These are phyloP conservation scores for Phalacrocorax brasilianus DNA, from an alignment of 2,113 vertebrate species.

Conservation along the genomic window DNA sequence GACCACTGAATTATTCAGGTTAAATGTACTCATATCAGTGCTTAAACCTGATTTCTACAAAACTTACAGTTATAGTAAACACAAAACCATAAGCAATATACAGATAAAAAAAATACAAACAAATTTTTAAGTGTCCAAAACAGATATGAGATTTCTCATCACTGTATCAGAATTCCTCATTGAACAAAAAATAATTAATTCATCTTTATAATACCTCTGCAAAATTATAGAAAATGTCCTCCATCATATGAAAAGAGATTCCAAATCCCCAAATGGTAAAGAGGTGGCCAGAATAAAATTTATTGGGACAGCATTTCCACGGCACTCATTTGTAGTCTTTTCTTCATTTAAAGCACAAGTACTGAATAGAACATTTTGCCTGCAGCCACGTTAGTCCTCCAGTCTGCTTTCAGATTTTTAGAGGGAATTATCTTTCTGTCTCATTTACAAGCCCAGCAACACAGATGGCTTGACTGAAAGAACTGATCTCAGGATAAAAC, in stretches of 20 bases:
- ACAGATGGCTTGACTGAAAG: not conserved
- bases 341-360: not conserved
- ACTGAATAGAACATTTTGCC: not conserved
- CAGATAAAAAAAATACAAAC: not conserved
- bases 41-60: not conserved
- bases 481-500: not conserved
- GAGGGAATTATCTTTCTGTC: not conserved
- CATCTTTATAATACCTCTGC: not conserved
- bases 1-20: not conserved
- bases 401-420: not conserved
- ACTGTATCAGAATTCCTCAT: not conserved
- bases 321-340: not conserved
- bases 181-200: not conserved
- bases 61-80: not conserved
- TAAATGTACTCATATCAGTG: not conserved
- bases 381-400: not conserved
- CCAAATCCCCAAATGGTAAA: not conserved
- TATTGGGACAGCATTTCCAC: not conserved
- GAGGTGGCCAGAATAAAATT: not conserved
- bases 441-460: not conserved
- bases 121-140: not conserved
- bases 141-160: not conserved
- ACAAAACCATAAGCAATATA: not conserved
- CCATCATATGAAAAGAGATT: not conserved
- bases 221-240: not conserved